Conservation (phyloP, 2,888 invertebrate genomes). For the Acholoe squamosa region DNA sequence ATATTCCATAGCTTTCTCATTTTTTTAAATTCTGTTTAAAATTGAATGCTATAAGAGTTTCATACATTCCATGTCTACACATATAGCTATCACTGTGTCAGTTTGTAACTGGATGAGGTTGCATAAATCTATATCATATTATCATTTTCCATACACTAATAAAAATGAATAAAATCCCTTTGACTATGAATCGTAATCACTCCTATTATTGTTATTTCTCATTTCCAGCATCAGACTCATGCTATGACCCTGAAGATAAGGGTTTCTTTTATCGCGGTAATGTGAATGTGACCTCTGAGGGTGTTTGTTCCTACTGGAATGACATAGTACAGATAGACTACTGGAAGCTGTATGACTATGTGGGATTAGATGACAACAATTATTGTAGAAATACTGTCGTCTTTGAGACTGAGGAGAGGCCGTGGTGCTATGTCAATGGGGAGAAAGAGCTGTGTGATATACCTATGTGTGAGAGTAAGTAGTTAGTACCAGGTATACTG, state of each 20-base stretch:
- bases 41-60: too few species aligned
- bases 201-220: too few species aligned
- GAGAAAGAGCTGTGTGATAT: constrained; percentile 33
- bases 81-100: too few species aligned
- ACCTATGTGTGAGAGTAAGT: constrained; percentile 32
- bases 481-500: not conserved
- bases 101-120: too few species aligned
- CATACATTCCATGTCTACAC: too few species aligned
- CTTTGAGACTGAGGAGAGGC: constrained; percentile 18
- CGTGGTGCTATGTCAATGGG: constrained; percentile 2
- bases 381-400: constrained; percentile 31
- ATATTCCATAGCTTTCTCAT: too few species aligned
- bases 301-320: constrained; percentile 17
- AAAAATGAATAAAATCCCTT: too few species aligned
- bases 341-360: constrained; percentile 25
- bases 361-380: constrained; percentile 35
- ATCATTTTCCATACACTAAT: too few species aligned
- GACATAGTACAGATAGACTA: not conserved
- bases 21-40: too few species aligned
- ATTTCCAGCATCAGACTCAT: not conserved
- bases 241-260: constrained; percentile 3
- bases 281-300: constrained; percentile 16
- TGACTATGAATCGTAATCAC: too few species aligned
- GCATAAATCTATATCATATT: too few species aligned
- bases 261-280: constrained; percentile 40